Conservation (phyloP, 2,888 invertebrate genomes). For the Rotaria sp. region DNA sequence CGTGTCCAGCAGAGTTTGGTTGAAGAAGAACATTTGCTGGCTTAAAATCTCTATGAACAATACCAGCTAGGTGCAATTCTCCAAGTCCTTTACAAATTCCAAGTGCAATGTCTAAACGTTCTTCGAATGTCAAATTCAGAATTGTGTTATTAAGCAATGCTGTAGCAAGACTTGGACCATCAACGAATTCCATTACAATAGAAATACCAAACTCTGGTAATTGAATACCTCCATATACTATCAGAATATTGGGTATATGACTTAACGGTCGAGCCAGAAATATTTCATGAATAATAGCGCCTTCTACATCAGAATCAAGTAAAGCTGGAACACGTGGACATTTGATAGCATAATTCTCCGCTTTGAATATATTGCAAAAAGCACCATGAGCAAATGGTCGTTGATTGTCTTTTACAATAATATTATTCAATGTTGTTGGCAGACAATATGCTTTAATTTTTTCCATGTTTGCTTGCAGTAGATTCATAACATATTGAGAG, state of each 20-base stretch:
- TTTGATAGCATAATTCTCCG: neutral
- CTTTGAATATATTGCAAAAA: neutral
- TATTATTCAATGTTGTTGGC: neutral
- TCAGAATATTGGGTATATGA: neutral
- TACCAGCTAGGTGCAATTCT: neutral
- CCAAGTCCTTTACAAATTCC: neutral
- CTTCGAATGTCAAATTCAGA: neutral
- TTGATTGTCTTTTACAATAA: neutral
- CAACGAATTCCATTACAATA: neutral
- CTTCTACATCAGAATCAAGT: neutral
- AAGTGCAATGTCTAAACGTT: neutral
- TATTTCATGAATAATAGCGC: neutral
- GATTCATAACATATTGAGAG: no score
- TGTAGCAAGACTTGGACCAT: neutral
- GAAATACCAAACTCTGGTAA: neutral
- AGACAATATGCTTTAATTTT: neutral
- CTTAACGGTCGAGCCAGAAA: neutral
- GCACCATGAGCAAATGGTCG: neutral
- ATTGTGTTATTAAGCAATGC: neutral
- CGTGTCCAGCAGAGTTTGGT: neutral
- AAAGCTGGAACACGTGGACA: neutral
- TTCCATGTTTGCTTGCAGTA: no score
- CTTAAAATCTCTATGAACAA: neutral
- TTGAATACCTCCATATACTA: neutral
- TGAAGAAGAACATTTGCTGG: neutral